Evolutionary conservation across 2,113 vertebrate genomes (phyloP).

Genomic region (Cyrtonyx montezumae): DNA sequence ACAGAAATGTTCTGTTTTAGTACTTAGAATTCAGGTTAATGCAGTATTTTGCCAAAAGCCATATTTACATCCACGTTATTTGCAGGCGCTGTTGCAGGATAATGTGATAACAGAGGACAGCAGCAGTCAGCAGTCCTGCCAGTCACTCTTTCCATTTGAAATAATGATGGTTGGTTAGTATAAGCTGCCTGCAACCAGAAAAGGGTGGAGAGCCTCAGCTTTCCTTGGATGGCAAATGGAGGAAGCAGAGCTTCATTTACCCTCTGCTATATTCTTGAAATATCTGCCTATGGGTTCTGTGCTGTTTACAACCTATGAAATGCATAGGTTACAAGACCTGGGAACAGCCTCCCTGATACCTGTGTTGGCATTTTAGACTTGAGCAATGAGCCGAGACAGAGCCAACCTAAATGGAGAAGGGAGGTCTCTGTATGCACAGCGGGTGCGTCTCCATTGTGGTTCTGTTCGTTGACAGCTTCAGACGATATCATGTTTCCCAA

Average conservation of each 20-base stretch:
- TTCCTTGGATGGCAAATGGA: background rate
- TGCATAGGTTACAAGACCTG: background rate
- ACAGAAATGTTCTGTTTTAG: background rate
- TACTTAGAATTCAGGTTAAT: background rate
- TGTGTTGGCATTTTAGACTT: background rate
- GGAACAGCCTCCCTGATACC: background rate
- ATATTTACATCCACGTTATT: background rate
- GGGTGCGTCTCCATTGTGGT: accelerated
- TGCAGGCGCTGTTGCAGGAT: background rate
- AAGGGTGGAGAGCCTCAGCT: background rate
- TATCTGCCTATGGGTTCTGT: background rate
- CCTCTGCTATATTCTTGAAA: background rate
- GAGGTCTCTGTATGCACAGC: accelerated
- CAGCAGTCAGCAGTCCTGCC: background rate
- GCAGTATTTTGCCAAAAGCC: background rate
- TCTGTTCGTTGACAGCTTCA: background rate
- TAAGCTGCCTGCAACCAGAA: background rate
- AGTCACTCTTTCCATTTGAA: conserved; percentile 8
- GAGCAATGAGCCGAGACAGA: background rate
- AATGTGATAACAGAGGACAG: background rate
- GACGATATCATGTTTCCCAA: background rate
- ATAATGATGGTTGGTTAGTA: background rate
- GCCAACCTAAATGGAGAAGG: background rate
- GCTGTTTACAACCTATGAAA: background rate
- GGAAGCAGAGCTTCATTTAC: accelerated